Evolutionary conservation across 2,113 vertebrate species (phyloP), one percentile per base, ranked within the genome.

Genomic region (Syngnathus typhle): DNA sequence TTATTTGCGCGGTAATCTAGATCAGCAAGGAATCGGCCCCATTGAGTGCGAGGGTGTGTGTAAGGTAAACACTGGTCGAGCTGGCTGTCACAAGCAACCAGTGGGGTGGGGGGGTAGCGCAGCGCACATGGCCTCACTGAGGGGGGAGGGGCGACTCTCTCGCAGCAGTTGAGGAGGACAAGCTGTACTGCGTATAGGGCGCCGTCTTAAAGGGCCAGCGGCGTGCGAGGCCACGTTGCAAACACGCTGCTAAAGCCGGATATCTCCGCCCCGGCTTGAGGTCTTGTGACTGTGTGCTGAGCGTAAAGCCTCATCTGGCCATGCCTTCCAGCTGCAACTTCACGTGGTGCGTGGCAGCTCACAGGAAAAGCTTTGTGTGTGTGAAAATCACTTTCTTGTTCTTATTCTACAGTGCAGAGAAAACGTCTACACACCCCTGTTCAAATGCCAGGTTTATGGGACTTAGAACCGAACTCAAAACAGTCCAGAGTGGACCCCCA

Each of bases 171-270:
- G 7, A 47, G 79, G 7, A 47, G 79, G 56, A 61, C 65, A 82
- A 72, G 75, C 64, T 43, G 77, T 72, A 72, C 77, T 70, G 72
- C 37, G 58, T 78, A 77, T 77, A 75, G 68, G 65, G 56, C 55
- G 72, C 67, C 2, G 6, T 87, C 83, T 89, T 88, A 89, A 88
- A 87, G 87, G 79, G 84, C 81, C 86, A 82, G 81, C 9, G 80
- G 75, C 75, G 11, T 39, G 44, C 39, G 38, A 61, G 68, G 85
- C 80, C 87, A 88, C 81, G 79, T 90, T 84, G 85, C 85, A 83
- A 77, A 82, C 86, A 79, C 59, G 84, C 81, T 77, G 65, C 68
- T 70, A 43, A 13, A 73, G 59, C 67, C 56, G 71, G 60, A 47
- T 39, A 46, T 64, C 72, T 49, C 68, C 74, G 69, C 70, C 56